A percentile compares a stretch with the other conserved stretches of the same genome.
Conservation (phyloP, 1,140 invertebrate genomes). For the Drosophila lacertosa region DNA sequence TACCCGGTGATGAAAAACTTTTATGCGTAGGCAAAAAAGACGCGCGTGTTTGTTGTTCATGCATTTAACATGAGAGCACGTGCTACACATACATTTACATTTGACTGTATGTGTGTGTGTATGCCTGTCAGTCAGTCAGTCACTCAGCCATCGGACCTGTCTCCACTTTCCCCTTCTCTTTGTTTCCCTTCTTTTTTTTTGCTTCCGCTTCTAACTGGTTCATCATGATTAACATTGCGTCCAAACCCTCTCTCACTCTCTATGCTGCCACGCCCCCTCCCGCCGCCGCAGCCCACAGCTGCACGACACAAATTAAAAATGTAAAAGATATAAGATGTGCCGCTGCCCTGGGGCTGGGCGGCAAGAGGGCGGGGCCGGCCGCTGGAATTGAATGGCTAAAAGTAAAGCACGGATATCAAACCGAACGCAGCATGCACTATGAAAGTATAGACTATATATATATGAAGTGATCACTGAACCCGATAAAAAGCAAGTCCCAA, state of each 20-base stretch:
- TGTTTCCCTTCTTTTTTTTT: slow-evolving; percentile 3
- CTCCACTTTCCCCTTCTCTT: slow-evolving; percentile 2
- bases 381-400: slow-evolving; percentile 21
- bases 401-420: too few relatives aligned
- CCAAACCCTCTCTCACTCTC: too few relatives aligned
- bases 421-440: too few relatives aligned
- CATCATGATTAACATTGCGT: slow-evolving; percentile 74
- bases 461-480: too few relatives aligned
- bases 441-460: too few relatives aligned
- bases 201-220: slow-evolving; percentile 68
- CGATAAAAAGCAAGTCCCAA: too few relatives aligned
- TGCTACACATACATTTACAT: slow-evolving; percentile 19
- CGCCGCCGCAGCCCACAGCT: background rate
- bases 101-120: too few relatives aligned
- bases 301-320: slow-evolving; percentile 64
- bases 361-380: background rate
- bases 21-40: slow-evolving; percentile 69
- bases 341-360: background rate
- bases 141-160: slow-evolving; percentile 13
- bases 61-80: slow-evolving; percentile 66
- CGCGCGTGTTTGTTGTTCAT: slow-evolving; percentile 64
- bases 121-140: slow-evolving; percentile 17
- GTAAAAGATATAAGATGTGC: slow-evolving; percentile 48
- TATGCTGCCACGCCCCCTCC: too few relatives aligned
- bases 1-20: too few relatives aligned